These are phyloP conservation scores for Trogon melanurus DNA, from an alignment of 2,113 vertebrate genomes.

Conservation along the genomic window DNA sequence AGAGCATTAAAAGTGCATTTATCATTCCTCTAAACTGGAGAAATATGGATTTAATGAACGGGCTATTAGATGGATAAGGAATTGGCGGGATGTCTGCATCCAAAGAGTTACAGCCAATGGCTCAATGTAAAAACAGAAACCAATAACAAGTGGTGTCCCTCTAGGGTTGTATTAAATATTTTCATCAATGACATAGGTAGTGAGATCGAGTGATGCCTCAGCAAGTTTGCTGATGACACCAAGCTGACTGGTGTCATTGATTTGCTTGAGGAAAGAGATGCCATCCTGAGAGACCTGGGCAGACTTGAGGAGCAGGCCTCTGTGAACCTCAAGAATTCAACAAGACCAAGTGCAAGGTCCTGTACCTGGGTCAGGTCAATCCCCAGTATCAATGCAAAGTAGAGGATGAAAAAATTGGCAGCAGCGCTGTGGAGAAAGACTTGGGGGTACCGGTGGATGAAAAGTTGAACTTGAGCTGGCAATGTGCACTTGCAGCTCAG, in stretches of 20 bases:
- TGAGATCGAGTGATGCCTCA: background rate
- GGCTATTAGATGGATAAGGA: background rate
- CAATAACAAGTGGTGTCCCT: background rate
- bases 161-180: background rate
- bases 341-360: background rate
- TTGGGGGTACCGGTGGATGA: background rate
- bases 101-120: background rate
- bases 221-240: background rate
- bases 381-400: accelerated
- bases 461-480: accelerated
- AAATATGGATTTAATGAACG: background rate
- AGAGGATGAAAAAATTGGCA: background rate
- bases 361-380: background rate
- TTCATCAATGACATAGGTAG: accelerated
- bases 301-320: background rate
- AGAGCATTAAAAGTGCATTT: background rate
- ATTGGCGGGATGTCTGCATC: background rate
- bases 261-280: accelerated
- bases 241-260: accelerated
- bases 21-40: background rate
- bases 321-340: background rate
- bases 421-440: background rate
- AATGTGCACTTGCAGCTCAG: background rate
- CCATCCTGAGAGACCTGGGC: background rate
- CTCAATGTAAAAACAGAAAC: background rate